Conservation (phyloP, 2,113 vertebrate species). For the Montifringilla adamsi region DNA sequence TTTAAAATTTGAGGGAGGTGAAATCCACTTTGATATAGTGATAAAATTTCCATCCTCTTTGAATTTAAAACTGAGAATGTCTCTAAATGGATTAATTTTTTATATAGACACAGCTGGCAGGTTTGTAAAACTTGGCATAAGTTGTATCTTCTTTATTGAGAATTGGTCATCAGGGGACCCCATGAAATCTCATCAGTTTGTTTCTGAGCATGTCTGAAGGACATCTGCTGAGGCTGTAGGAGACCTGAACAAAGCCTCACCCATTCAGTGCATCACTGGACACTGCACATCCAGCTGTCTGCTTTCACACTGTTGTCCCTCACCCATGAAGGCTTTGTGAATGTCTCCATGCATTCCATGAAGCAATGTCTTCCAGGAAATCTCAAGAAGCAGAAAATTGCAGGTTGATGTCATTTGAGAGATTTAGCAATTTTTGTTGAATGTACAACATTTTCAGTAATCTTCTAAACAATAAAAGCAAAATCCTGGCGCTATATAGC, state of each 20-base stretch:
- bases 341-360: fast-evolving
- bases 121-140: neutral
- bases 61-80: neutral
- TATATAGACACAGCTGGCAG: neutral
- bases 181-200: neutral
- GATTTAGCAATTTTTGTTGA: neutral
- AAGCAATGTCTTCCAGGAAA: neutral
- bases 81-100: neutral
- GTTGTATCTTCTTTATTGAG: neutral
- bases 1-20: neutral
- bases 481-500: neutral
- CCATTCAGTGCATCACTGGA: neutral
- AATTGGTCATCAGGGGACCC: neutral
- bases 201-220: neutral
- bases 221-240: neutral
- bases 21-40: neutral
- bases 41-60: neutral
- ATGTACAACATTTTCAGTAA: neutral
- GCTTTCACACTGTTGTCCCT: neutral
- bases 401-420: neutral
- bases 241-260: neutral
- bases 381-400: neutral
- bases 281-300: neutral
- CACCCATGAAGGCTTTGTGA: neutral
- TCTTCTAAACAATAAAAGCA: neutral